Evolutionary conservation across 2,888 invertebrate genomes (phyloP).

Genomic region (Parnassius glacialis): DNA sequence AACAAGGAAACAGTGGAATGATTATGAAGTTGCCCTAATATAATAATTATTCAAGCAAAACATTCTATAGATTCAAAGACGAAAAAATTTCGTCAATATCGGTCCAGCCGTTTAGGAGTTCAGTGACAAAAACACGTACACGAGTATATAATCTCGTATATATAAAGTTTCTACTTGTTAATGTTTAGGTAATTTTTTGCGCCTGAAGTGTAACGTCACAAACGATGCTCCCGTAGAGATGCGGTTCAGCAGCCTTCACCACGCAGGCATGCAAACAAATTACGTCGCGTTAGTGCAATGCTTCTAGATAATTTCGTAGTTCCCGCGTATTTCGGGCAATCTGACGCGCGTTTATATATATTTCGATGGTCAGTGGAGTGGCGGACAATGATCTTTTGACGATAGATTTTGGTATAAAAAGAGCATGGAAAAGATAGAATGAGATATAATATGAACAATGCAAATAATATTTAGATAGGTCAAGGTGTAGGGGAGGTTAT

Average conservation of each 20-base stretch:
- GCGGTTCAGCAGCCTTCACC: constrained; percentile 44
- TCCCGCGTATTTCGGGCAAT: constrained; percentile 18
- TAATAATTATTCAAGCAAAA: too few relatives aligned
- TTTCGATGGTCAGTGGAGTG: constrained; percentile 5
- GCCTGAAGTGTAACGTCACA: constrained; percentile 44
- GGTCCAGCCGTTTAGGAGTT: too few relatives aligned
- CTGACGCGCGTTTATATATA: constrained; percentile 6
- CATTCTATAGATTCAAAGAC: too few relatives aligned
- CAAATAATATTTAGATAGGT: too few relatives aligned
- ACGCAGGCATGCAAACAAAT: constrained; percentile 27
- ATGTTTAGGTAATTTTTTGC: constrained; percentile 24
- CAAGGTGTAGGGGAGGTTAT: too few relatives aligned
- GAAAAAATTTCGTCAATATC: too few relatives aligned
- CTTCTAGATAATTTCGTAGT: constrained; percentile 32
- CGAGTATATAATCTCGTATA: too few relatives aligned
- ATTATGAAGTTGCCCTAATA: too few relatives aligned
- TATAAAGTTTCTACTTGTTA: not conserved
- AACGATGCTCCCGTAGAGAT: constrained; percentile 53
- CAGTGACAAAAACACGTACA: too few relatives aligned
- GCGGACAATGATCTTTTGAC: constrained; percentile 19
- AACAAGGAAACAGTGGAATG: too few relatives aligned
- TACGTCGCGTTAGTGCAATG: constrained; percentile 27
- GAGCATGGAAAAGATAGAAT: too few relatives aligned
- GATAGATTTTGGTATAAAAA: not conserved
- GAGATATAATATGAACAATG: too few relatives aligned